These are phyloP conservation scores for Thymelicus sylvestris DNA, from an alignment of 2,888 invertebrate species.

Conservation along the genomic window DNA sequence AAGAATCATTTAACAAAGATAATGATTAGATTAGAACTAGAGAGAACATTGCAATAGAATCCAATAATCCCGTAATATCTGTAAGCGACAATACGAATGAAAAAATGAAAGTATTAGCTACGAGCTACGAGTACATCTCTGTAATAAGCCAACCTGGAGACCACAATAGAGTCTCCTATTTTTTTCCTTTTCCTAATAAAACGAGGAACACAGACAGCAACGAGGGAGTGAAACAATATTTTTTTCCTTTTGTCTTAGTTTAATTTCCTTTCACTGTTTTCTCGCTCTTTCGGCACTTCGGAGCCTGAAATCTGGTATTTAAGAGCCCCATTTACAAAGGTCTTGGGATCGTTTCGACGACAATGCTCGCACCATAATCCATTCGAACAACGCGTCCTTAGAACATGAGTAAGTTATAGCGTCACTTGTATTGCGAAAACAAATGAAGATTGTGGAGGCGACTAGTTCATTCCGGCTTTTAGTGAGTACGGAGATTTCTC, in stretches of 20 bases:
- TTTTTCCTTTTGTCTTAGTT: slow-evolving; percentile 33
- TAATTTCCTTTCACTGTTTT: slow-evolving; percentile 29
- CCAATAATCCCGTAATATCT: background rate
- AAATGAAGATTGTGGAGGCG: background rate
- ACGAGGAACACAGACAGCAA: slow-evolving; percentile 19
- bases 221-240: slow-evolving; percentile 20
- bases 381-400: slow-evolving; percentile 74
- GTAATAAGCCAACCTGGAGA: slow-evolving; percentile 8
- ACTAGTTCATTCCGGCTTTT: slow-evolving; percentile 4
- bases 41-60: no score
- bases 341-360: slow-evolving; percentile 47
- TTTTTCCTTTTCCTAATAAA: slow-evolving; percentile 22
- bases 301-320: slow-evolving; percentile 39
- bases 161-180: slow-evolving; percentile 6
- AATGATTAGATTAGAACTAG: no score
- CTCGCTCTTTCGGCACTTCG: slow-evolving; percentile 16
- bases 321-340: slow-evolving; percentile 37
- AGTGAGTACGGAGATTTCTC: slow-evolving; percentile 5
- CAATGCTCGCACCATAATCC: slow-evolving; percentile 74
- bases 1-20: no score
- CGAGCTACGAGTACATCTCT: background rate
- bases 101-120: background rate
- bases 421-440: slow-evolving; percentile 6
- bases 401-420: slow-evolving; percentile 54
- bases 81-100: background rate